A percentile compares a stretch with the other conserved stretches of the same genome.
Evolutionary conservation across 2,113 vertebrate genomes (phyloP).

Genomic region (Corvus hawaiiensis): DNA sequence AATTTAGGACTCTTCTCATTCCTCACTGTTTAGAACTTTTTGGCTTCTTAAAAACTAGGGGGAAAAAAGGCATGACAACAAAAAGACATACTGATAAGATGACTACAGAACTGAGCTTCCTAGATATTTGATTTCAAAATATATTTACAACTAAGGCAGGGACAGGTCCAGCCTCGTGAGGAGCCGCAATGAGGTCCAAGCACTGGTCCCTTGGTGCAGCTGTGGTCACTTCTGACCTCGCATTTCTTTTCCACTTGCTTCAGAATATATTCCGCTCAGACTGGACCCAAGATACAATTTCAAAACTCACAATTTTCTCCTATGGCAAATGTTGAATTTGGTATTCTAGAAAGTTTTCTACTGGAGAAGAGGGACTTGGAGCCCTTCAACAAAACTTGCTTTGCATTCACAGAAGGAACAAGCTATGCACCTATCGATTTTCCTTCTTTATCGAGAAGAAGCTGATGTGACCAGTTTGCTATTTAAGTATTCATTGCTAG

Average conservation of each 20-base stretch:
- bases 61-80: not conserved
- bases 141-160: not conserved
- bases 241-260: not conserved
- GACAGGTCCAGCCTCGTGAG: not conserved
- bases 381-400: not conserved
- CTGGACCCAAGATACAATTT: not conserved
- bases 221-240: fast-evolving
- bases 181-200: not conserved
- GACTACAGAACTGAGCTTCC: not conserved
- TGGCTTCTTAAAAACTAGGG: not conserved
- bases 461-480: not conserved
- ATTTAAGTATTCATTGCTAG: not conserved
- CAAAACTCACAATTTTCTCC: not conserved
- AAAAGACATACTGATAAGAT: not conserved
- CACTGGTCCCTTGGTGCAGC: not conserved
- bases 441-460: not conserved
- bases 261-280: not conserved
- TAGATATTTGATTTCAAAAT: not conserved
- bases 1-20: not conserved
- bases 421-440: not conserved
- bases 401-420: not conserved
- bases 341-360: not conserved
- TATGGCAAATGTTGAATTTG: not conserved
- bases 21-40: not conserved
- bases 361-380: not conserved